phyloP scores from a whole-genome alignment of 2,888 invertebrate species.

The Drosophila algonquin region DNA sequence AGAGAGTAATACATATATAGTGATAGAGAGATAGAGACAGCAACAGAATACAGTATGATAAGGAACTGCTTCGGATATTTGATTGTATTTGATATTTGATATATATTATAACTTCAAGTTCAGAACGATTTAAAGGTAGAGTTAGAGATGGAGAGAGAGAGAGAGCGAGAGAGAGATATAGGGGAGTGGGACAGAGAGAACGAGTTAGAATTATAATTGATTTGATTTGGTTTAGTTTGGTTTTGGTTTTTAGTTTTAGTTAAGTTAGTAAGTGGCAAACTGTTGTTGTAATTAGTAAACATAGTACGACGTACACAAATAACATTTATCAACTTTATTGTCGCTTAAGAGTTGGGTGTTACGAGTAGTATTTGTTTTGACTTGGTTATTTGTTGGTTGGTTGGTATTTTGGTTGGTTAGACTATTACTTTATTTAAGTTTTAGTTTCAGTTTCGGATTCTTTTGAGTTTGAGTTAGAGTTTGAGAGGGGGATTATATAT shows the following conservation, averaged over 20 bases:
- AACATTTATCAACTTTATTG: constrained; percentile 78
- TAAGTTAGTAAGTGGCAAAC: constrained; percentile 70
- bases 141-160: neutral
- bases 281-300: constrained; percentile 75
- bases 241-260: constrained; percentile 31
- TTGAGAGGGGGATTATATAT: constrained; percentile 72
- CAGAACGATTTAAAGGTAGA: constrained; percentile 48
- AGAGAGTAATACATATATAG: constrained; percentile 25
- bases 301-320: constrained; percentile 80
- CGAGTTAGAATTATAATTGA: constrained; percentile 49
- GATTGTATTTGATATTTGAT: constrained; percentile 40
- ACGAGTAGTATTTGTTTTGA: constrained; percentile 47
- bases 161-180: constrained; percentile 25
- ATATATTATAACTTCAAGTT: constrained; percentile 57
- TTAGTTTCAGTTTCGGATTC: constrained; percentile 54
- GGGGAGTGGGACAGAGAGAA: constrained; percentile 33
- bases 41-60: constrained; percentile 76
- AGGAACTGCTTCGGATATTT: constrained; percentile 64
- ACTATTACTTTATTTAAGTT: constrained; percentile 77
- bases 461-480: constrained; percentile 25
- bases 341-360: constrained; percentile 57
- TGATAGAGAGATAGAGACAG: constrained; percentile 46
- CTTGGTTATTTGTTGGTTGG: constrained; percentile 57
- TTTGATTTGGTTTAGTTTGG: constrained; percentile 45
- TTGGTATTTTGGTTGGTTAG: constrained; percentile 52